phyloP scores from a whole-genome alignment of 2,797 vertebrate species.

The Distichodus sexfasciatus region DNA sequence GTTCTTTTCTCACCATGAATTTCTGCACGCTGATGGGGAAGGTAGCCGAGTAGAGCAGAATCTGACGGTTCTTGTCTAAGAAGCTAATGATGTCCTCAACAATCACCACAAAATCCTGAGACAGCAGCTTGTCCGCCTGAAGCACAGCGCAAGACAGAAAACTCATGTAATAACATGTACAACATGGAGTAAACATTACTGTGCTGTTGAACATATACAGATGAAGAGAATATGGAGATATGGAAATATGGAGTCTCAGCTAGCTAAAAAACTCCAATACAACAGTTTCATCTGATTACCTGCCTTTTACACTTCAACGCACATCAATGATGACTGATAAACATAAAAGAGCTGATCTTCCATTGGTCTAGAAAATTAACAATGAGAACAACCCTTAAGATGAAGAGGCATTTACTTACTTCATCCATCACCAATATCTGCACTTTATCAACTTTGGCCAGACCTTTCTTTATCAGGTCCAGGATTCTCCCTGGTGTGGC shows the following conservation, averaged over 20 bases:
- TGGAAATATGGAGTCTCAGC: too few species aligned
- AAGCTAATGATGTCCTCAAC: conserved; percentile 83
- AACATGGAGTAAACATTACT: too few species aligned
- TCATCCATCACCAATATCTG: conserved; percentile 85
- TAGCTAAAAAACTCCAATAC: too few species aligned
- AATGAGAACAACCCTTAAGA: too few species aligned
- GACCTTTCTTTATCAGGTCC: conserved; percentile 81
- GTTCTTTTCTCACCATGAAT: conserved; percentile 76
- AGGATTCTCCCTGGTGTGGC: conserved; percentile 81
- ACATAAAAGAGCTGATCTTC: too few species aligned
- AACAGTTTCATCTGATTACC: too few species aligned
- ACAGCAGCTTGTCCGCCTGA: conserved; percentile 83
- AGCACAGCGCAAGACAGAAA: background rate
- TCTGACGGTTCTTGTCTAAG: conserved; percentile 78
- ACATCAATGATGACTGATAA: too few species aligned
- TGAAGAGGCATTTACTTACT: conserved; percentile 66
- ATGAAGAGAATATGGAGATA: too few species aligned
- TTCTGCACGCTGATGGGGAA: conserved; percentile 83
- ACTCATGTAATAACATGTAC: too few species aligned
- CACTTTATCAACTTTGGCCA: conserved; percentile 77
- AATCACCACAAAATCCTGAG: conserved; percentile 81
- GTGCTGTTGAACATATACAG: too few species aligned
- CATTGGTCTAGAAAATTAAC: too few species aligned
- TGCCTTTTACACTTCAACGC: too few species aligned
- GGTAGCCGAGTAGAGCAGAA: conserved; percentile 83